phyloP scores from a whole-genome alignment of 2,797 vertebrate genomes.

The Podarcis siculus region DNA sequence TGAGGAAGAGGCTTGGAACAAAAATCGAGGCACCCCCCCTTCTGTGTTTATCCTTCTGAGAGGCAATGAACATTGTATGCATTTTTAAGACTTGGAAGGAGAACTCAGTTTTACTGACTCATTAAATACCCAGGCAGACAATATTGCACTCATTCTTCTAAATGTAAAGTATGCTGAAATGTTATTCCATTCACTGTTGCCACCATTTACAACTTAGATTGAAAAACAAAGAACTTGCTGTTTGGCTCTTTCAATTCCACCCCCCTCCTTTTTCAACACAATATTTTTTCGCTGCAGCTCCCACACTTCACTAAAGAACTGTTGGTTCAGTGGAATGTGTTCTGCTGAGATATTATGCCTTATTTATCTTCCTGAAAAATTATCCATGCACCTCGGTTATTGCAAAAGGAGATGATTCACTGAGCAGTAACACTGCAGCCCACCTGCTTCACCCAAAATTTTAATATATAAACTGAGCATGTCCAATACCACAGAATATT shows the following conservation, averaged over 20 bases:
- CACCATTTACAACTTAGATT: constrained; percentile 15
- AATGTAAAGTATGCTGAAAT: constrained; percentile 4
- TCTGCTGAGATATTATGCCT: background rate
- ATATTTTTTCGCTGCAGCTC: background rate
- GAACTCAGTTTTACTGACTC: constrained; percentile 8
- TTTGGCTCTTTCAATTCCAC: background rate
- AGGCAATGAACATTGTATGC: background rate
- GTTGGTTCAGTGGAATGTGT: background rate
- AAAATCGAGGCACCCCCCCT: background rate
- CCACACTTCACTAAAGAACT: constrained; percentile 23
- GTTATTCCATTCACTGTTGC: background rate
- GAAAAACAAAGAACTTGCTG: background rate
- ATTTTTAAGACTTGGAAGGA: background rate
- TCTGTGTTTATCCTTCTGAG: background rate
- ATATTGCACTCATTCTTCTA: background rate
- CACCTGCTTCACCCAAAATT: background rate
- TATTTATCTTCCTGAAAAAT: constrained; percentile 24
- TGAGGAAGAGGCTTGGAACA: background rate
- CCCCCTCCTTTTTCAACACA: background rate
- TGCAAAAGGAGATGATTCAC: constrained; percentile 24
- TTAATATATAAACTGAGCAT: constrained; percentile 3
- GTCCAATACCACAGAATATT: background rate
- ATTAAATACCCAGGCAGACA: constrained; percentile 3
- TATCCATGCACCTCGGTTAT: background rate
- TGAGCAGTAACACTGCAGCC: background rate